Percentiles rank a stretch among this genome's conserved stretches.
These are phyloP conservation scores for Drosophila aff. DNA, from an alignment of 1,140 invertebrate genomes.

Conservation along the genomic window DNA sequence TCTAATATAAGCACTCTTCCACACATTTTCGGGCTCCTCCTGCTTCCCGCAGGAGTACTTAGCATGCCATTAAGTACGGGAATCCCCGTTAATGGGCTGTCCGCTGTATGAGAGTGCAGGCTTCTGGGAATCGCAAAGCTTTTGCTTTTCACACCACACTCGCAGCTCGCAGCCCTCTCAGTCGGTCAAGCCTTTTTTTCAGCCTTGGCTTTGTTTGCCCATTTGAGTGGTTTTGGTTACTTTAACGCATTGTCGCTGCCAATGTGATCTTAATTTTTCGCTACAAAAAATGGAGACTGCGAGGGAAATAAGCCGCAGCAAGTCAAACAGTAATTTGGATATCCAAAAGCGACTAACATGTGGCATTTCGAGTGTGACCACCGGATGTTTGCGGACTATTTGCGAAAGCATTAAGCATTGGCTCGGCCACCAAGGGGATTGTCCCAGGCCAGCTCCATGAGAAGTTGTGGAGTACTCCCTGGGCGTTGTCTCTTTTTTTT, in stretches of 20 bases:
- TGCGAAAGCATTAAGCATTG: constrained; percentile 67
- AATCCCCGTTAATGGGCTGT: constrained; percentile 58
- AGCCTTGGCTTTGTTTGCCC: constrained; percentile 58
- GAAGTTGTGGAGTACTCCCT: constrained; percentile 27
- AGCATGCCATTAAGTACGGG: constrained; percentile 49
- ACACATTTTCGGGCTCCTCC: not conserved
- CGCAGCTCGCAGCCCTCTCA: constrained; percentile 18
- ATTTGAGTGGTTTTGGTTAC: constrained; percentile 73
- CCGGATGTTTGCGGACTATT: constrained; percentile 80
- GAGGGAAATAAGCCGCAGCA: constrained; percentile 28
- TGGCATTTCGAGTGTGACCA: constrained; percentile 19
- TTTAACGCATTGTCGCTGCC: constrained; percentile 53
- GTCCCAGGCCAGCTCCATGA: constrained; percentile 33
- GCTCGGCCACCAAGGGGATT: constrained; percentile 36
- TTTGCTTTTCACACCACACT: constrained; percentile 64
- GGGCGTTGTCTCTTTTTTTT: constrained; percentile 24
- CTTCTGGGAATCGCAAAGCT: constrained; percentile 67
- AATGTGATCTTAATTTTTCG: constrained; percentile 67
- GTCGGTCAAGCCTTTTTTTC: constrained; percentile 48
- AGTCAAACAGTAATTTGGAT: constrained; percentile 67
- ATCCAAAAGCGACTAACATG: constrained; percentile 59
- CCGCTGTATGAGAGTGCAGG: constrained; percentile 42
- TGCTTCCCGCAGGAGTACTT: constrained; percentile 10
- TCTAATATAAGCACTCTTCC: not conserved
- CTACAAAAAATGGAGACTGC: constrained; percentile 28